phyloP scores from a whole-genome alignment of 1,140 invertebrate genomes.

The Brachionus rotundiformis region DNA sequence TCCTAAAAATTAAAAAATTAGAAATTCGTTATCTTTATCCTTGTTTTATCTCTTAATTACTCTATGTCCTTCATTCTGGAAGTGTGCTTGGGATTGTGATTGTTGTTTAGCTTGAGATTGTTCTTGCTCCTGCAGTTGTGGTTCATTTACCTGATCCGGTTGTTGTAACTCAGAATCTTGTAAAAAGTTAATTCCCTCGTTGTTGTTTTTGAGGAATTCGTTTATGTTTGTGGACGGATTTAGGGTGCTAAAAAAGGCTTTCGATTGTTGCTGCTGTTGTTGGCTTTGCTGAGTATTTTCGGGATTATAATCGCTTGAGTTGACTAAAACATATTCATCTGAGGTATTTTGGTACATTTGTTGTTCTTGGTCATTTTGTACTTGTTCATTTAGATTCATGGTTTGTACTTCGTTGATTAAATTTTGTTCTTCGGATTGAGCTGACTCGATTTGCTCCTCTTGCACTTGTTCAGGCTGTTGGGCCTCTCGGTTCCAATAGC shows the following conservation, averaged over 20 bases:
- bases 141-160: not conserved
- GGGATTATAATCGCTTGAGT: not conserved
- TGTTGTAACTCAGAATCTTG: constrained; percentile 48
- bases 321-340: constrained; percentile 48
- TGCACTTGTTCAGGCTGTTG: constrained; percentile 2
- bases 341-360: constrained; percentile 44
- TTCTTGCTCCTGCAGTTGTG: not conserved
- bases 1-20: not conserved
- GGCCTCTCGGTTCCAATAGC: constrained; percentile 1
- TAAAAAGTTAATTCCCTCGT: constrained; percentile 49
- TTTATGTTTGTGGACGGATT: constrained; percentile 41
- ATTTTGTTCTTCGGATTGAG: constrained; percentile 14
- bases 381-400: constrained; percentile 20
- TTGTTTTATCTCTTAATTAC: not conserved
- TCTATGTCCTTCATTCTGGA: constrained; percentile 5
- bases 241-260: constrained; percentile 26
- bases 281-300: constrained; percentile 13
- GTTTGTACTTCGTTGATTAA: not conserved
- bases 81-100: not conserved
- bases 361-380: not conserved
- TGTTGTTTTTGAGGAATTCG: constrained; percentile 36
- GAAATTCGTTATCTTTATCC: not conserved
- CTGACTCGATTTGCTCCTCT: not conserved
- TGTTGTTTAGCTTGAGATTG: not conserved
- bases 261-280: constrained; percentile 31